Evolutionary conservation across 1,140 invertebrate genomes (phyloP).

Genomic region (Caenorhabditis elegans): DNA sequence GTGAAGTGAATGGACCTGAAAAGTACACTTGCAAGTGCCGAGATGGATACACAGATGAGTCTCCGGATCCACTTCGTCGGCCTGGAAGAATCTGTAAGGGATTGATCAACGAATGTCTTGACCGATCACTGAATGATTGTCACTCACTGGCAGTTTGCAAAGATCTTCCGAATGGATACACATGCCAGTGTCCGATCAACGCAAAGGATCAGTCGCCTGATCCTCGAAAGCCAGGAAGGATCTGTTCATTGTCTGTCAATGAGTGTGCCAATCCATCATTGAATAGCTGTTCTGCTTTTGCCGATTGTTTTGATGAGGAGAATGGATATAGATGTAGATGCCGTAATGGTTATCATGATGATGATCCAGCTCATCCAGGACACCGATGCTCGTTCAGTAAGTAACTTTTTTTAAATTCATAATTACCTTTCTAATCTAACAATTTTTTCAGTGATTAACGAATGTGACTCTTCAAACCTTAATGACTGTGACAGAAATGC

Average conservation of each 20-base stretch:
- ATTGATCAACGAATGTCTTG: conserved; percentile 65
- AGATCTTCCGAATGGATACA: conserved; percentile 61
- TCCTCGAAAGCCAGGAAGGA: conserved; percentile 35
- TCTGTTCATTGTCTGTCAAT: conserved; percentile 48
- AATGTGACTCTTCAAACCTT: conserved; percentile 53
- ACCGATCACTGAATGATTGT: conserved; percentile 63
- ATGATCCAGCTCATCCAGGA: conserved; percentile 52
- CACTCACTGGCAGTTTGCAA: conserved; percentile 64
- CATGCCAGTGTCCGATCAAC: conserved; percentile 60
- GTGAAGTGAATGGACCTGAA: conserved; percentile 52
- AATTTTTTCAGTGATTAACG: conserved; percentile 52
- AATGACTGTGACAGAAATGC: conserved; percentile 65
- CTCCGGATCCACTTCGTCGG: conserved; percentile 50
- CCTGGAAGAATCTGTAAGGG: conserved; percentile 64
- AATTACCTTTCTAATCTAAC: not conserved
- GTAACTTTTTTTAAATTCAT: not conserved
- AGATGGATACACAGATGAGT: conserved; percentile 63
- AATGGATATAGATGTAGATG: conserved; percentile 55
- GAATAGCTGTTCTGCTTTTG: conserved; percentile 63
- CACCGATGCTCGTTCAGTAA: conserved; percentile 51
- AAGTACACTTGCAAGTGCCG: conserved; percentile 60
- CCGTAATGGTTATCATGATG: conserved; percentile 49
- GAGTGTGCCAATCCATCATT: conserved; percentile 63
- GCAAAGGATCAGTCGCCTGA: conserved; percentile 65
- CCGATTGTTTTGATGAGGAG: conserved; percentile 61